These are phyloP conservation scores for Hormiphora californensis DNA, from an alignment of 37 sponge, comb jelly and placozoan genomes.

Conservation along the genomic window DNA sequence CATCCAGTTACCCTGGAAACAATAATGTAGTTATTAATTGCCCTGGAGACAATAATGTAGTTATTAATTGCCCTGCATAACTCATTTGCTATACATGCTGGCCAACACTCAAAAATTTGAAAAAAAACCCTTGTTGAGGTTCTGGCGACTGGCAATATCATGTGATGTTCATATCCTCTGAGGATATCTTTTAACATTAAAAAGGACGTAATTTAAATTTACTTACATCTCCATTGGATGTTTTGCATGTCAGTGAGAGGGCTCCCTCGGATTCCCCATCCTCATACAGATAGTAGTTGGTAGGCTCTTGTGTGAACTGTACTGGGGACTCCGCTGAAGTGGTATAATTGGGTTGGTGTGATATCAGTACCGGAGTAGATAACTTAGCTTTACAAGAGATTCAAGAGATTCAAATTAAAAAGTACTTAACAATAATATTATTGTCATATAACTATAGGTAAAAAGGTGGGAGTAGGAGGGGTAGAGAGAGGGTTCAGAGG, in stretches of 20 bases:
- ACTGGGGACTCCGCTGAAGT: neutral
- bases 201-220: neutral
- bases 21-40: neutral
- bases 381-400: too few species aligned
- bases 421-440: too few species aligned
- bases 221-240: neutral
- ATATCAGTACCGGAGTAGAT: too few species aligned
- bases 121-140: too few species aligned
- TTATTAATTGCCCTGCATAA: neutral
- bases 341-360: too few species aligned
- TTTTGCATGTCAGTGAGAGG: neutral
- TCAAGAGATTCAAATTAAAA: too few species aligned
- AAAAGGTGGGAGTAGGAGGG: too few species aligned
- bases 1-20: neutral
- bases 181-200: neutral
- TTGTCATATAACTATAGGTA: too few species aligned
- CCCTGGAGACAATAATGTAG: neutral
- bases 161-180: neutral
- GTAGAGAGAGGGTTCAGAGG: too few species aligned
- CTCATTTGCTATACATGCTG: too few species aligned
- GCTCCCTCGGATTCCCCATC: neutral
- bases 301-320: neutral
- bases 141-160: too few species aligned
- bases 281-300: neutral
- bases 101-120: too few species aligned